Evolutionary conservation across 2,797 vertebrate genomes (phyloP).

Genomic region (Oryzias dopingdopingensis): DNA sequence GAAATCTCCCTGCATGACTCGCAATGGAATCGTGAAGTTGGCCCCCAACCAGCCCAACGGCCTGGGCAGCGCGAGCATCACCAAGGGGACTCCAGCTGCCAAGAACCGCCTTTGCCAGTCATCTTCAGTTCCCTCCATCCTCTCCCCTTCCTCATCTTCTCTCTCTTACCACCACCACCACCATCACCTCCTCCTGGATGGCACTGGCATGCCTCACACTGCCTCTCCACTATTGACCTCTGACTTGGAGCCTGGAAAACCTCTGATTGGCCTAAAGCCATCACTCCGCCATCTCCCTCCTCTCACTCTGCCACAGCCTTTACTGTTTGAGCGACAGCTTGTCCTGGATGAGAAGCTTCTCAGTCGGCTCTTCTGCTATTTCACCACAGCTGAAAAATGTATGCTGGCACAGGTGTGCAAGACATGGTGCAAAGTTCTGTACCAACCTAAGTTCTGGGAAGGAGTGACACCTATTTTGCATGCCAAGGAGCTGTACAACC

Average conservation of each 20-base stretch:
- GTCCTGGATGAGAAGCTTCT: constrained; percentile 96
- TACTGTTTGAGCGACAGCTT: constrained; percentile 84
- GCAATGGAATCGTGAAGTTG: constrained; percentile 95
- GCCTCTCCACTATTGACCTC: constrained; percentile 82
- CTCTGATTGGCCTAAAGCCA: constrained; percentile 74
- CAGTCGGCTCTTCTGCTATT: constrained; percentile 95
- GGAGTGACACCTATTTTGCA: constrained; percentile 93
- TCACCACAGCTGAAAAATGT: constrained; percentile 94
- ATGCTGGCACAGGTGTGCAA: constrained; percentile 96
- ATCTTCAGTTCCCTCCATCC: constrained; percentile 88
- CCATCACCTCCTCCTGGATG: constrained; percentile 78
- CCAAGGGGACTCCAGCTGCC: constrained; percentile 96
- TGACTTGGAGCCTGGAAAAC: constrained; percentile 77
- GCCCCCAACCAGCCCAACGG: constrained; percentile 90
- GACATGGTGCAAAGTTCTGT: constrained; percentile 93
- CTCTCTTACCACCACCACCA: constrained; percentile 79
- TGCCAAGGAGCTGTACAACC: constrained; percentile 95
- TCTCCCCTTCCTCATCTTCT: constrained; percentile 79
- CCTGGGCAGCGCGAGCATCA: constrained; percentile 95
- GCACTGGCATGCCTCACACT: constrained; percentile 73
- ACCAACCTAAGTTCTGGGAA: constrained; percentile 98
- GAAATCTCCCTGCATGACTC: constrained; percentile 95
- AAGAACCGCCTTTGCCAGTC: constrained; percentile 97
- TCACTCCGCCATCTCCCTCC: constrained; percentile 76
- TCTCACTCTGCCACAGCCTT: constrained; percentile 76